Conservation (phyloP, 2,888 invertebrate species). For the Platycheirus albimanus region DNA sequence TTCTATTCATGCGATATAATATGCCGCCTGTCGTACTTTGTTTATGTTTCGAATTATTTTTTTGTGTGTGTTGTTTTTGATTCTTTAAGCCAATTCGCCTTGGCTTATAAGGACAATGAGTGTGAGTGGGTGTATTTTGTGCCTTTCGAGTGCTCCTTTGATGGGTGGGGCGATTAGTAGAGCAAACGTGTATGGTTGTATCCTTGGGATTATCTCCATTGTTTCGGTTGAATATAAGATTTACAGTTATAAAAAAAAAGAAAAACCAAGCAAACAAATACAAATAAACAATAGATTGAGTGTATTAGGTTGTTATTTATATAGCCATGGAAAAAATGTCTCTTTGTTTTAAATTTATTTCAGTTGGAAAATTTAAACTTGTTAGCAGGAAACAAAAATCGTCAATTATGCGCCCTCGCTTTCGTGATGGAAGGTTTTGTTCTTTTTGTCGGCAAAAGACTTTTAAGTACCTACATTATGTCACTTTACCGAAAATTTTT, state of each 20-base stretch:
- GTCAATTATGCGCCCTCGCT: no score
- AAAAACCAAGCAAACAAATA: constrained; percentile 1
- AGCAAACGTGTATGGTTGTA: no score
- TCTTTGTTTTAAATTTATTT: no score
- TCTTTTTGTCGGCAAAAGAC: no score
- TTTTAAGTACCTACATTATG: no score
- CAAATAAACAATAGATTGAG: constrained; percentile 39
- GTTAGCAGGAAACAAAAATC: no score
- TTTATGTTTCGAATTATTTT: constrained; percentile 66
- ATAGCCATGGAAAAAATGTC: no score
- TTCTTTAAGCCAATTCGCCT: constrained; percentile 52
- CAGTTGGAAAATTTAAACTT: no score
- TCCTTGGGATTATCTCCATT: constrained; percentile 66
- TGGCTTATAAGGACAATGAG: constrained; percentile 42
- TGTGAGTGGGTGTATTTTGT: constrained; percentile 18
- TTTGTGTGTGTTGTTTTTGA: constrained; percentile 17
- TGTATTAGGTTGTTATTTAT: not conserved
- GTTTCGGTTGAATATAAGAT: constrained; percentile 68
- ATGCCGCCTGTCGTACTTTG: constrained; percentile 57
- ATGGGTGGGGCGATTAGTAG: constrained; percentile 40
- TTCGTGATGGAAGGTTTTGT: no score
- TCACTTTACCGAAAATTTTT: no score
- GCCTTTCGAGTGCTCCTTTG: constrained; percentile 12
- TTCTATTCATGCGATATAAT: constrained; percentile 68
- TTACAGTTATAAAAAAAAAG: constrained; percentile 35